Evolutionary conservation across 2,888 invertebrate genomes (phyloP).

Genomic region (Tinea semifulvella): DNA sequence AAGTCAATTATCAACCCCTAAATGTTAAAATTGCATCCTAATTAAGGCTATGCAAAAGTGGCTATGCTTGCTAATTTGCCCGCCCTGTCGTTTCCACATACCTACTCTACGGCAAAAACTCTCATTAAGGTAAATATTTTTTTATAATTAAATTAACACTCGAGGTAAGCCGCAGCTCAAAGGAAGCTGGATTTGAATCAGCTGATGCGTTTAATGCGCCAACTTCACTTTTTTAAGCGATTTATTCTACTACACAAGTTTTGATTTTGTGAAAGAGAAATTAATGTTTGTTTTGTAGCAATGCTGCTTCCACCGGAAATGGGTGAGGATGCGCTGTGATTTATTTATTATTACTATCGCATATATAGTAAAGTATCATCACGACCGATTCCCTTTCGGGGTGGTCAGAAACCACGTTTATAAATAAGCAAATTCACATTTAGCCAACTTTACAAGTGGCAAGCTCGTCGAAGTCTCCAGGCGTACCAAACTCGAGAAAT

Average conservation of each 20-base stretch:
- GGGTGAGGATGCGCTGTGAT: no score
- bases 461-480: no score
- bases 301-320: no score
- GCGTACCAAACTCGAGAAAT: no score
- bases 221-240: slow-evolving; percentile 41
- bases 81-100: slow-evolving; percentile 41
- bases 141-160: slow-evolving; percentile 66
- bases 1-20: slow-evolving; percentile 31
- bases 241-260: slow-evolving; percentile 18
- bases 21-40: slow-evolving; percentile 50
- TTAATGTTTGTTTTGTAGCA: no score
- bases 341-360: no score
- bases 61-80: slow-evolving; percentile 37
- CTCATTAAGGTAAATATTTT: slow-evolving; percentile 65
- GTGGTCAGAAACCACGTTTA: no score
- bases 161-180: slow-evolving; percentile 42
- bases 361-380: no score
- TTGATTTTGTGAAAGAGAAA: no score
- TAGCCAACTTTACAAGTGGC: no score
- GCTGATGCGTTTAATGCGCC: slow-evolving; percentile 42
- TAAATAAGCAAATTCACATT: no score
- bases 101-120: slow-evolving; percentile 38
- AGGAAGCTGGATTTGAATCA: slow-evolving; percentile 36
- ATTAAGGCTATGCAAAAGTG: slow-evolving; percentile 45
- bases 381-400: no score